phyloP scores from a whole-genome alignment of 2,113 vertebrate genomes.

The Gymnorhina tibicen region DNA sequence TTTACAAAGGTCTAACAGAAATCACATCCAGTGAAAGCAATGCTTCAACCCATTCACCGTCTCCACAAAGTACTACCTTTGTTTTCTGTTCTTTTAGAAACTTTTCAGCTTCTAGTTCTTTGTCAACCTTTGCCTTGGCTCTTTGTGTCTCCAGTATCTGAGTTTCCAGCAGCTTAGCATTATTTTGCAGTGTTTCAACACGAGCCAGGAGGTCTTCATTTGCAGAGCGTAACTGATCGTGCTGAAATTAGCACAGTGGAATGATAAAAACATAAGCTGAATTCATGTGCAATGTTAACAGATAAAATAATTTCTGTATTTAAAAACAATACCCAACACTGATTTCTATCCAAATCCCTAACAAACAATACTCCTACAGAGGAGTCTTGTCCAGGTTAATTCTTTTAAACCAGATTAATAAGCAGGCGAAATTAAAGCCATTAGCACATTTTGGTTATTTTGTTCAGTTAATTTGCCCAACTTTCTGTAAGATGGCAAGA shows the following conservation, averaged over 20 bases:
- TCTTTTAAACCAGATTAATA: not conserved
- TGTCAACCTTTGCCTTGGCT: constrained; percentile 77
- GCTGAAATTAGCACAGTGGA: constrained; percentile 66
- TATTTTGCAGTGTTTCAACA: constrained; percentile 81
- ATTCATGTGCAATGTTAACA: not conserved
- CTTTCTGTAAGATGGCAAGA: not conserved
- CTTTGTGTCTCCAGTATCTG: constrained; percentile 84
- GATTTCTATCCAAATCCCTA: not conserved
- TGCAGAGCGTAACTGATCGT: constrained; percentile 78
- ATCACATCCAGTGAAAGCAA: not conserved
- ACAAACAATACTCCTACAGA: not conserved
- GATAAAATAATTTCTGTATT: not conserved
- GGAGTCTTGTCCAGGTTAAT: not conserved
- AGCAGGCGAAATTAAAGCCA: not conserved
- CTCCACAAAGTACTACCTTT: constrained; percentile 76
- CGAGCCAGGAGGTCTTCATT: constrained; percentile 83
- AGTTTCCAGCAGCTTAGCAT: constrained; percentile 81
- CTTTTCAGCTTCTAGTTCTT: constrained; percentile 86
- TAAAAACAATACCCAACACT: not conserved
- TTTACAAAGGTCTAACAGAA: not conserved
- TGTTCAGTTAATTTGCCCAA: not conserved
- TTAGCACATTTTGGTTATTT: not conserved
- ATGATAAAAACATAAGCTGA: not conserved
- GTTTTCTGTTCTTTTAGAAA: constrained; percentile 88
- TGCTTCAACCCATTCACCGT: not conserved